Base-by-base conservation (phyloP, 2,113 vertebrate genomes). In the Cephalopholis sonnerati region DNA sequence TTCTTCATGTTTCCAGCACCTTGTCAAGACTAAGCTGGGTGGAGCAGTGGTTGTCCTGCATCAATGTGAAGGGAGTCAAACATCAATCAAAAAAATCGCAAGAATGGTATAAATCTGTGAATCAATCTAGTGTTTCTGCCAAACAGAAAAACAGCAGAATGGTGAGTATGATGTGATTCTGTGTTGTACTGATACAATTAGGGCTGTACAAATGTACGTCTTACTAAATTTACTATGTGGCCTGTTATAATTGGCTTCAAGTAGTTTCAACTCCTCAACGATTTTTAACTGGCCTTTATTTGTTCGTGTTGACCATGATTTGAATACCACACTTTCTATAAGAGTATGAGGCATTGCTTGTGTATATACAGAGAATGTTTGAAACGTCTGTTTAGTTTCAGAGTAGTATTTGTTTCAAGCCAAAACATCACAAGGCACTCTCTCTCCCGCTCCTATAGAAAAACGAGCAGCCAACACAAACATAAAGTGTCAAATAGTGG, bases 401-500 rank as follows among this genome's bases (percentile, higher is more conserved):
- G 15, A 58, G 32, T 32, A 36, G 62, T 72, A 66, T 86, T 84
- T 88, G 68, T 84, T 59, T 88, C 25, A 55, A 68, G 74, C 69
- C 61, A 48, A 82, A 89, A 80, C 87, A 80, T 74, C 77, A 61
- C 51, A 50, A 2, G 48, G 50, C 79, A 66, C 53, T 65, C 51
- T 48, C 41, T 29, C 78, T 39, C 29, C 7, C 20, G 25, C 66
- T 77, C 55, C 18, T 66, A 44, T 32, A 57, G 57, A 64, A 81
- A 70, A 75, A 41, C 15, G 53, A 74, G 44, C 72, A 6, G 79
- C 77, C 57, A 79, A 77, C 57, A 74, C 87, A 90, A 88, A 84
- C 74, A 79, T 20, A n/a, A 71, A 65, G 55, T 81, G 86, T 88
- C 82, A 63, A 75, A 82, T 69, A 77, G 77, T 80, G 70, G 67